Evolutionary conservation across 2,888 invertebrate species (phyloP).

Genomic region (Scaptodrosophila latifasciaeformis): DNA sequence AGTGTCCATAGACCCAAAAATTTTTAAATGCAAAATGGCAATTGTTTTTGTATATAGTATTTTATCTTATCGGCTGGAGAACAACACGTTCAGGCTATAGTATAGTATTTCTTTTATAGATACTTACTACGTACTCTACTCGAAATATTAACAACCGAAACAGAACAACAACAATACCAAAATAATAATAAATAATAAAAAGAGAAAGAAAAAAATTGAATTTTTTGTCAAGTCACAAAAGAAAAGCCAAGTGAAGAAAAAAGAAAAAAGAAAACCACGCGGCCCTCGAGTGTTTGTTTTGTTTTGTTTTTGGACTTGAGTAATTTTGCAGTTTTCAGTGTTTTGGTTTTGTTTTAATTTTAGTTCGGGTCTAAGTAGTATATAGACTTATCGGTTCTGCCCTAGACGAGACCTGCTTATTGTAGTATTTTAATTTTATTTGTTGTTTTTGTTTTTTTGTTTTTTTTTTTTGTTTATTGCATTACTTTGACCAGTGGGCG

Average conservation of each 20-base stretch:
- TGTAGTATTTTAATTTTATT: background rate
- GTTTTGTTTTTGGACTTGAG: background rate
- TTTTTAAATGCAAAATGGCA: too few relatives aligned
- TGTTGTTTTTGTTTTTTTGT: background rate
- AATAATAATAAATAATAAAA: background rate
- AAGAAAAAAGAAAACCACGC: background rate
- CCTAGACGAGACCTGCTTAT: background rate
- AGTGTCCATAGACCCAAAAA: too few relatives aligned
- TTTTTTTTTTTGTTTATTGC: background rate
- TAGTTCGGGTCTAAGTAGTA: background rate
- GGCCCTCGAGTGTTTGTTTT: constrained; percentile 4
- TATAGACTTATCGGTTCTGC: background rate
- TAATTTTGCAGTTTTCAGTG: background rate
- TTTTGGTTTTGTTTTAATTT: background rate
- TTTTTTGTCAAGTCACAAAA: constrained; percentile 3
- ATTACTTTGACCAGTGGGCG: too few relatives aligned
- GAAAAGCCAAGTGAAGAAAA: too few relatives aligned
- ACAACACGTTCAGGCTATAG: too few relatives aligned
- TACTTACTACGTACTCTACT: too few relatives aligned
- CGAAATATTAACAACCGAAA: too few relatives aligned
- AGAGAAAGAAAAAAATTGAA: background rate
- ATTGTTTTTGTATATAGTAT: too few relatives aligned
- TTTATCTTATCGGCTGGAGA: too few relatives aligned
- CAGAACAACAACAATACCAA: too few relatives aligned
- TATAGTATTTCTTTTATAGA: too few relatives aligned